Evolutionary conservation across 1,140 invertebrate species (phyloP).

Genomic region (Drosophila bipectinata): DNA sequence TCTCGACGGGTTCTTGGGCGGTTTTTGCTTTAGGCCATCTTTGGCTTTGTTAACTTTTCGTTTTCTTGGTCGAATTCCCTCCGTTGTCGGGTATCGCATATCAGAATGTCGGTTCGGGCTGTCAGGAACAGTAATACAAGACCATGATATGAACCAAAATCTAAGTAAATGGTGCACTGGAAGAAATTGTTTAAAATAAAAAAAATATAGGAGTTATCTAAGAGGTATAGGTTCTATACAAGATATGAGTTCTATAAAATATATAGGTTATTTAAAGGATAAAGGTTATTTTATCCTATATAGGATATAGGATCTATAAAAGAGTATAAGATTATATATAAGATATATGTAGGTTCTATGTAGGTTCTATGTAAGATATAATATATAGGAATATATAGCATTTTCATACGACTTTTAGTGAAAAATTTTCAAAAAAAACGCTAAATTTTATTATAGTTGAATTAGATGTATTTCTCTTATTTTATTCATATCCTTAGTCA

Average conservation of each 20-base stretch:
- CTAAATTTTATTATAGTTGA: no score
- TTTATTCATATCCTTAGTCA: not conserved
- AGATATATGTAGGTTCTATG: not conserved
- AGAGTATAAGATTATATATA: no score
- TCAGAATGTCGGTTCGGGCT: constrained; percentile 13
- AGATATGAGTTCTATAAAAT: no score
- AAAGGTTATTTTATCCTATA: no score
- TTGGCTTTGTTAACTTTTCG: not conserved
- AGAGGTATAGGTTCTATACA: no score
- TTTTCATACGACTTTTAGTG: no score
- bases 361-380: no score
- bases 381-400: no score
- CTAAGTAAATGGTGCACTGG: constrained; percentile 16
- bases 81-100: not conserved
- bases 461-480: no score
- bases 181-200: not conserved
- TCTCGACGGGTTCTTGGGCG: not conserved
- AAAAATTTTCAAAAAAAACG: no score
- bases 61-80: constrained; percentile 4
- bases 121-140: constrained; percentile 19
- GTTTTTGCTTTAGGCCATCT: not conserved
- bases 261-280: no score
- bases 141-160: not conserved
- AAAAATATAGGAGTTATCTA: no score
- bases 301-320: not conserved